A percentile compares a stretch with the other conserved stretches of the same genome.
These are phyloP conservation scores for Nycteola revayana DNA, from an alignment of 2,888 invertebrate species.

Conservation along the genomic window DNA sequence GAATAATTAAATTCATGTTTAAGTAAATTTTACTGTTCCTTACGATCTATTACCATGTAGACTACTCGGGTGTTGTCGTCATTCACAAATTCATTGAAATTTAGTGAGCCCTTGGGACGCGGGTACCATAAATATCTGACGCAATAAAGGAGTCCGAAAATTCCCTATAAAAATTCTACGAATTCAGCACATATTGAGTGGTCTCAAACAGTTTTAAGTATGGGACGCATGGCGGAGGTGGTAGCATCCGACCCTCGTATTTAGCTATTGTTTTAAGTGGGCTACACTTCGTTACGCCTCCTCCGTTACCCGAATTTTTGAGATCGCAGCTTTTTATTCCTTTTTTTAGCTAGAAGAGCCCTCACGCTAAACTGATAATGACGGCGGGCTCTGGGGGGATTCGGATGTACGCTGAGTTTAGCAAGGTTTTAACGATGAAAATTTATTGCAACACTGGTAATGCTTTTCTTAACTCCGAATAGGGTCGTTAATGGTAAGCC, in stretches of 20 bases:
- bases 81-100: constrained; percentile 58
- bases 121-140: constrained; percentile 64
- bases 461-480: constrained; percentile 63
- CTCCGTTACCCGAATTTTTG: constrained; percentile 64
- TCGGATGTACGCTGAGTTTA: constrained; percentile 46
- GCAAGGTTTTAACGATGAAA: constrained; percentile 62
- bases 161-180: constrained; percentile 67
- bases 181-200: constrained; percentile 79
- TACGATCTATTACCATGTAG: no score
- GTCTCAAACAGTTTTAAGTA: constrained; percentile 63
- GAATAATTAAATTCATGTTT: no score
- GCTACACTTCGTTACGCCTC: constrained; percentile 78
- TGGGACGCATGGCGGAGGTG: constrained; percentile 57
- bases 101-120: constrained; percentile 59
- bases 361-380: constrained; percentile 78
- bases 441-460: constrained; percentile 72
- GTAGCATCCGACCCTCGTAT: constrained; percentile 68
- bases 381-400: constrained; percentile 52
- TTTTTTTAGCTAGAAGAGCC: constrained; percentile 62
- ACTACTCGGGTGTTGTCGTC: constrained; percentile 28
- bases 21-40: no score
- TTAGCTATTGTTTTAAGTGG: constrained; percentile 81
- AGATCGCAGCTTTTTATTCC: constrained; percentile 62
- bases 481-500: constrained; percentile 62
- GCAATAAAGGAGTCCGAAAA: constrained; percentile 67